Evolutionary conservation across 2,797 vertebrate species (phyloP), one percentile per base, ranked within the genome.

Genomic region (Cercopithecus diana): DNA sequence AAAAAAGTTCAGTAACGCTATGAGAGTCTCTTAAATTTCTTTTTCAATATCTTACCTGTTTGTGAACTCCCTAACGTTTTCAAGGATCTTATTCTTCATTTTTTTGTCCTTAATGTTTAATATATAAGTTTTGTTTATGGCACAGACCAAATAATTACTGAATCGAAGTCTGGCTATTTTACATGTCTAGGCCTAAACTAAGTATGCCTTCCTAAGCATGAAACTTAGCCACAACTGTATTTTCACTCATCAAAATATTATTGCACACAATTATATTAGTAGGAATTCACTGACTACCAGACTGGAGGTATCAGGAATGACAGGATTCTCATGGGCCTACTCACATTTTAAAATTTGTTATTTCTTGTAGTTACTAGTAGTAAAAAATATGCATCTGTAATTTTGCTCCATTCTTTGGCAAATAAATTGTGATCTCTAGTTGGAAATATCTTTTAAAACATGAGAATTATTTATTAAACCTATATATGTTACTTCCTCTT

Each of bases 391-490:
- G 2, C 70, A 58, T 92, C 80, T 88, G 26, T 48, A 70, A 36
- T 77, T 90, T 39, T 61, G 48, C 20, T 94, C 22, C 12, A 55
- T 73, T 94, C 28, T 83, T 96, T 57, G 75, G 24, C 22, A 84
- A 77, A 96, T 57, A 39, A 88, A 17, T 12, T 84, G 72, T 26
- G 26, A 43, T 85, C 19, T 90, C 57, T 24, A 77, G 22, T 79
- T 91, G 76, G 52, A 95, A 95, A 67, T 55, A 64, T 30, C 14
- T 96, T 94, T 96, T 87, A 20, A 94, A 93, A 67, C 2, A 55
- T n/a, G 12, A 95, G 8, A 4, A 61, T 79, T 96, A 61, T 85
- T 67, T 77, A 89, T 92, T 91, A 90, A 90, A 75, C 13, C 17
- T 77, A 55, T 10, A 58, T 58, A 73, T 82, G 90, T 48, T 70